Base-by-base conservation (phyloP, 2,113 vertebrate genomes). In the Neogobius melanostomus region DNA sequence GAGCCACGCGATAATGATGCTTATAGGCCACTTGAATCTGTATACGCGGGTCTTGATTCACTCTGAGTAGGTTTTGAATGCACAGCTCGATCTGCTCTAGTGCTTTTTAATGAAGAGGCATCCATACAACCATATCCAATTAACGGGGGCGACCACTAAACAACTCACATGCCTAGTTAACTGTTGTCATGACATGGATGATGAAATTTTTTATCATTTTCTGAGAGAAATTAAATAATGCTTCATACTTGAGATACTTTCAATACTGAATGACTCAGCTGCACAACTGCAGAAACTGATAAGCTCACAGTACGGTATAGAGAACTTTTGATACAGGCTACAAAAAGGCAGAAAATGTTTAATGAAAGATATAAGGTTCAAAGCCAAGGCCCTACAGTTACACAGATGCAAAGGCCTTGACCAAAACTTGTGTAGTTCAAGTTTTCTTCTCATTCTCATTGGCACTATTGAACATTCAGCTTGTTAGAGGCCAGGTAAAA, bases 161-260 rank as follows among this genome's bases (percentile, higher is more conserved):
- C 54, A 85, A 80, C 70, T 62, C 3, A 7, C 60, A 65, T 4
- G 44, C 54, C 63, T 70, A 70, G 71, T 68, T 80, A 47, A 6
- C 69, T 73, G 68, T 60, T 8, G 0, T 42, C 71, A 52, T 65
- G 66, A 81, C 17, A 66, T 70, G 75, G 43, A 79, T 84, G 80
- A 85, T 79, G 81, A 85, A 87, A 85, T 87, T 4, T 87, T 4
- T 28, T 69, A 48, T 15, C 1, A 72, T 71, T 82, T 76, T 59
- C 28, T 17, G 54, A 9, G 3, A 53, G 47, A 52, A 57, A 64
- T 17, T 56, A 54, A 21, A 16, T 43, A 66, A 53, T 47, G n/a
- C n/a, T 12, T 51, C 11, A 44, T 61, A 45, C 15, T 21, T 21
- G 21, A 21, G 21, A 21, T 21, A 21, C 2, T 45, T 44, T 1